phyloP scores from a whole-genome alignment of 2,113 vertebrate genomes.

The Bufo gargarizans region DNA sequence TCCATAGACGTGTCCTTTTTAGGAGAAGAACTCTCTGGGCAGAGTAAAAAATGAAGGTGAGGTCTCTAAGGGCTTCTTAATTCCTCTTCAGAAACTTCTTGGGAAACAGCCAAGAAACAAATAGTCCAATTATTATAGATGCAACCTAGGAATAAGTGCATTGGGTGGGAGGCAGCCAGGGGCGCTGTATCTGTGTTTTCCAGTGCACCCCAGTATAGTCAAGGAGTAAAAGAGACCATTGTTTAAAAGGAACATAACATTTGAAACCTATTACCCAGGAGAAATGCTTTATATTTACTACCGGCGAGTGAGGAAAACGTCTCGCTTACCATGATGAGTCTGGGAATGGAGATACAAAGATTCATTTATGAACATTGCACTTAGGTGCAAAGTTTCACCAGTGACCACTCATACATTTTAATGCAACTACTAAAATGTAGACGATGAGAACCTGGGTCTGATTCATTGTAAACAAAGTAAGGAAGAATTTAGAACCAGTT shows the following conservation, averaged over 20 bases:
- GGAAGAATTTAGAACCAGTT: not conserved
- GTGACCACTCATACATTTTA: not conserved
- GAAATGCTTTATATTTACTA: conserved; percentile 6
- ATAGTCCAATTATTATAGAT: conserved; percentile 42
- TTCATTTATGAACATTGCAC: not conserved
- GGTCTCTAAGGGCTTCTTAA: conserved; percentile 1
- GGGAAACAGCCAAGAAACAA: conserved; percentile 26
- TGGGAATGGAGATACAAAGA: not conserved
- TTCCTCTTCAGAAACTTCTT: not conserved
- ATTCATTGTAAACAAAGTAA: not conserved
- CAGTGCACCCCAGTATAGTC: not conserved
- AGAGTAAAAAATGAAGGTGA: not conserved
- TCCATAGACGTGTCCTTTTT: not conserved
- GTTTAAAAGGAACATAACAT: conserved; percentile 39
- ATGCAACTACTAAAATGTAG: not conserved
- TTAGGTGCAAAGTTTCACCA: not conserved
- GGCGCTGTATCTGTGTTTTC: not conserved
- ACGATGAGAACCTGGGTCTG: not conserved
- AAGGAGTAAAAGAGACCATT: conserved; percentile 43
- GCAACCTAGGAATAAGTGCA: not conserved
- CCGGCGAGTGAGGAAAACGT: conserved; percentile 1
- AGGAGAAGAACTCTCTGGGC: not conserved
- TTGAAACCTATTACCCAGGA: conserved; percentile 54
- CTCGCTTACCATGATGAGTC: not conserved
- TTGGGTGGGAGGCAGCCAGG: not conserved